These are phyloP conservation scores for Pasiphila rectangulata DNA, from an alignment of 2,888 invertebrate species.

Conservation along the genomic window DNA sequence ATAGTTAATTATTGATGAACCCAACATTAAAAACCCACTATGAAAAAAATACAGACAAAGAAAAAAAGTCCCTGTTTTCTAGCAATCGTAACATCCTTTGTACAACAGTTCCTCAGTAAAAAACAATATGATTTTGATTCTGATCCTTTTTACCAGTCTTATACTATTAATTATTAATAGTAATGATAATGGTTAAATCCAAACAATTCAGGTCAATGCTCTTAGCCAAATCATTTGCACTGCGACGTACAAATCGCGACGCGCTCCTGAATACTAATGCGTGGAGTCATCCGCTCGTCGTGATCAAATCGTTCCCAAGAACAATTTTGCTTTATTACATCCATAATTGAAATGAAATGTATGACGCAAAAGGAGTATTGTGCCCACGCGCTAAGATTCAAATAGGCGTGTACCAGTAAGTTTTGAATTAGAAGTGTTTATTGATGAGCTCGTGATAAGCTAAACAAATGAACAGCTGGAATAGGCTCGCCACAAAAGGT, in stretches of 20 bases:
- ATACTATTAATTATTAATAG: not conserved
- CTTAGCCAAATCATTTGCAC: slow-evolving; percentile 30
- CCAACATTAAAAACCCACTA: too few species aligned
- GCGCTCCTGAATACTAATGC: slow-evolving; percentile 33
- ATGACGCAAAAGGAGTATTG: slow-evolving; percentile 15
- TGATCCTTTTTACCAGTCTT: too few species aligned
- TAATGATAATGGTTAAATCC: not conserved
- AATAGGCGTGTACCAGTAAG: slow-evolving; percentile 9
- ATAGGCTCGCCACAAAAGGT: too few species aligned
- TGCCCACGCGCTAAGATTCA: slow-evolving; percentile 9
- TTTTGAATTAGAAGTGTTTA: slow-evolving; percentile 7
- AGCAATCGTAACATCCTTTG: too few species aligned
- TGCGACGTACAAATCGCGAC: slow-evolving; percentile 29
- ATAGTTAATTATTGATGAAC: too few species aligned
- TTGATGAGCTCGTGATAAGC: slow-evolving; percentile 8
- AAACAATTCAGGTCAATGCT: slow-evolving; percentile 18
- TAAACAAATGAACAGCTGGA: too few species aligned
- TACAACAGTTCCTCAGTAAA: too few species aligned
- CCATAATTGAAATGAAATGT: slow-evolving; percentile 30
- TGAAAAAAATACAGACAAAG: too few species aligned
- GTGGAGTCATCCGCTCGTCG: slow-evolving; percentile 23
- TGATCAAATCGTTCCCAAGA: slow-evolving; percentile 29
- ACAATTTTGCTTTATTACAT: slow-evolving; percentile 29
- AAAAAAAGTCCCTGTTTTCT: too few species aligned
- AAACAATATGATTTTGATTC: too few species aligned